phyloP scores from a whole-genome alignment of 2,888 invertebrate species.

The Ichneumoninae sp. region DNA sequence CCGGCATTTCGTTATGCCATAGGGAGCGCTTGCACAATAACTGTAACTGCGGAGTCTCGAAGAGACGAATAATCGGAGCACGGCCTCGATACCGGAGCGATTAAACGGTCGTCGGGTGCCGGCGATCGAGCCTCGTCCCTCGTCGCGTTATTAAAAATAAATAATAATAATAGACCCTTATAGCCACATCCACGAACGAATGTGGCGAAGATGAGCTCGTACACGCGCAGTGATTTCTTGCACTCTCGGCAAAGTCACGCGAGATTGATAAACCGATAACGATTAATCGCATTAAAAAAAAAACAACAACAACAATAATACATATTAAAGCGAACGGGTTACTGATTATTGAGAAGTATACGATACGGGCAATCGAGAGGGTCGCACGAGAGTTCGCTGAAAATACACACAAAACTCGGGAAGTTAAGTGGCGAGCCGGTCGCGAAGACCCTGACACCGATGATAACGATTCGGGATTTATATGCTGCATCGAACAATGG shows the following conservation, averaged over 20 bases:
- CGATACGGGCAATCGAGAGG: background rate
- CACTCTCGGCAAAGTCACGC: slow-evolving; percentile 12
- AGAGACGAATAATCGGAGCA: slow-evolving; percentile 22
- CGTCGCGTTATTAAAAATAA: background rate
- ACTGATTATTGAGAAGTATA: slow-evolving; percentile 1
- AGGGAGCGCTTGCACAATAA: background rate
- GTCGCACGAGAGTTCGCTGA: slow-evolving; percentile 15
- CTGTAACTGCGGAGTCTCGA: background rate
- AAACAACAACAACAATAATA: background rate
- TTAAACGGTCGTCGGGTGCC: background rate
- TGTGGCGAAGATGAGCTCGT: slow-evolving; percentile 19
- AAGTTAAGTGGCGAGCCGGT: slow-evolving; percentile 49
- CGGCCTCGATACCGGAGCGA: slow-evolving; percentile 28
- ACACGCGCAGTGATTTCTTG: slow-evolving; percentile 14
- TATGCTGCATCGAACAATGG: slow-evolving; percentile 9
- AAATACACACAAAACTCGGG: slow-evolving; percentile 20
- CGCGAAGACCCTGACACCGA: slow-evolving; percentile 73
- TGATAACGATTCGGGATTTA: slow-evolving; percentile 71
- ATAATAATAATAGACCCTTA: slow-evolving; percentile 24
- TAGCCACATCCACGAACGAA: background rate
- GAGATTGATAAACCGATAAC: slow-evolving; percentile 28
- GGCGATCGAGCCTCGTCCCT: background rate
- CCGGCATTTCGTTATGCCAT: background rate
- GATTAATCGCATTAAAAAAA: slow-evolving; percentile 16
- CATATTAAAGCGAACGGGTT: slow-evolving; percentile 3